phyloP scores from a whole-genome alignment of 2,113 vertebrate genomes.

The Epinephelus fuscoguttatus region DNA sequence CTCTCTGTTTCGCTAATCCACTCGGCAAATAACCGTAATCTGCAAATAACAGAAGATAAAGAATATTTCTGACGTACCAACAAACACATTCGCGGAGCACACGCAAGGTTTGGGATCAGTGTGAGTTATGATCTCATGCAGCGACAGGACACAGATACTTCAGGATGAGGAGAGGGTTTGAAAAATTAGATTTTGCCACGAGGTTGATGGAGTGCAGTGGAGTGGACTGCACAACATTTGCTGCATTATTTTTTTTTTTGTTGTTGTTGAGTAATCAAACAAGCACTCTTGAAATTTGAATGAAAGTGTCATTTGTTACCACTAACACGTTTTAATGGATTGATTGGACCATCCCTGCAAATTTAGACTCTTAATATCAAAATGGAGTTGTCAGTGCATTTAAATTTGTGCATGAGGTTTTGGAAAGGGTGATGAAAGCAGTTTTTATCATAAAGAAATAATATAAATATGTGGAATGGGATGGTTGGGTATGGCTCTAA shows the following conservation, averaged over 20 bases:
- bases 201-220: background rate
- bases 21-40: conserved; percentile 61
- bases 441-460: background rate
- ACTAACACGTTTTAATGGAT: background rate
- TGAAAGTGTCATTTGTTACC: conserved; percentile 12
- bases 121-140: conserved; percentile 1
- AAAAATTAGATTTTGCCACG: background rate
- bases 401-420: conserved; percentile 4
- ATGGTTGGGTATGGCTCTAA: background rate
- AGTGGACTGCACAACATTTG: conserved; percentile 10
- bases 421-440: background rate
- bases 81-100: conserved; percentile 29
- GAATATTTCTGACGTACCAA: conserved; percentile 28
- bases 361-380: background rate
- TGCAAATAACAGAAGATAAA: conserved; percentile 42
- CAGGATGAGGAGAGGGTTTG: background rate
- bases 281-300: conserved; percentile 17
- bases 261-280: conserved; percentile 13
- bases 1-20: conserved; percentile 63
- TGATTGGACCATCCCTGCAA: conserved; percentile 9
- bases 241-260: background rate
- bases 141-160: background rate
- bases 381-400: background rate
- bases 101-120: background rate
- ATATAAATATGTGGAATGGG: background rate